Evolutionary conservation across 2,797 vertebrate genomes (phyloP), one percentile per base, ranked within the genome.

Genomic region (Lateolabrax maculatus): DNA sequence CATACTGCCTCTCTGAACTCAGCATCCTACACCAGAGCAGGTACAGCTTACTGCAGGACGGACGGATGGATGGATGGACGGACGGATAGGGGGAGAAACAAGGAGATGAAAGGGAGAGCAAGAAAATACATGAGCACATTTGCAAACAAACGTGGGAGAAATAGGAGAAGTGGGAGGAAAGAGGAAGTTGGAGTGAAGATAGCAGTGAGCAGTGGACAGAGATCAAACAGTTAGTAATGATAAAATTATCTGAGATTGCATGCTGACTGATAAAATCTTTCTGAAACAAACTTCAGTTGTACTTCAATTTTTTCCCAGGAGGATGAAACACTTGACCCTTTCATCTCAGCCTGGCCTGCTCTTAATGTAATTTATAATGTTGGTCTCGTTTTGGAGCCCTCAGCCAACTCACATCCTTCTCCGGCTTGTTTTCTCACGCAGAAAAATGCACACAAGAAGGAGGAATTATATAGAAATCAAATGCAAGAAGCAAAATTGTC

Each of bases 1-100:
- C 93, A 0, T 97, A 98, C 84, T 96, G 95, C 37, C 97, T 91
- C 87, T 98, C 97, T 0, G 95, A 96, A 66, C 96, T 96, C 74
- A 97, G 93, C 92, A 97, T 94, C 80, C 96, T 85, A 15, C 96
- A 95, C 90, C 97, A 96, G 51, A 97, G 93, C 57, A 95, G 93
- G 87, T 97, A 96, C 48, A 96, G 91, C 79, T 96, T 96, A 73
- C 97, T 97, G 92, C 12, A 6, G 74, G 74, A 9, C 3, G 10
- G 46, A 16, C 0, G 11, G 18, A n/a, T n/a, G n/a, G n/a, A n/a
- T n/a, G n/a, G n/a, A n/a, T n/a, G n/a, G n/a, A n/a, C n/a, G 19
- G 5, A 11, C 7, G 16, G 4, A 41, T 51, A 9, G 19, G 13
- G 6, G 9, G 13, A 51, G 16, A 18, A 15, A 4, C 3, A 4